Evolutionary conservation across 1,140 invertebrate species (phyloP).

Genomic region (Olivierus martensii): DNA sequence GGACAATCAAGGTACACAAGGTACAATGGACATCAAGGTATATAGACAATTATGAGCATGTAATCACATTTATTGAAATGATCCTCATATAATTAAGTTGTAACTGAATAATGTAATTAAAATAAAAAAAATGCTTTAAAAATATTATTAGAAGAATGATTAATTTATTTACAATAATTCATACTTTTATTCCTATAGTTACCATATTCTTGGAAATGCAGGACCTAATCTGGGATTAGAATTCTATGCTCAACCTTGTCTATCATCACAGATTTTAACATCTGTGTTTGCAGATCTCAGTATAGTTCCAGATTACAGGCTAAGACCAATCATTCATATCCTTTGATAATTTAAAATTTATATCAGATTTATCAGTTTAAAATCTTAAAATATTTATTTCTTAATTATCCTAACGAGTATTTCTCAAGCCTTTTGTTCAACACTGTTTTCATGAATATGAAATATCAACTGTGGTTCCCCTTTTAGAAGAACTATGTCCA

Average conservation of each 20-base stretch:
- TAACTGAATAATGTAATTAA: too few relatives aligned
- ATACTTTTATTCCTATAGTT: too few relatives aligned
- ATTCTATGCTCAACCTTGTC: constrained; percentile 46
- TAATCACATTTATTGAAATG: too few relatives aligned
- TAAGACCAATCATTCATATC: constrained; percentile 57
- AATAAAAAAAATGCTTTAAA: too few relatives aligned
- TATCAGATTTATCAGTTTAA: too few relatives aligned
- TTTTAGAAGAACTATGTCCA: constrained; percentile 57
- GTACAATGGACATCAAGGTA: too few relatives aligned
- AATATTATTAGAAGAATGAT: too few relatives aligned
- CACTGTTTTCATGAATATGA: constrained; percentile 61
- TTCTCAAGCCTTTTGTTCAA: constrained; percentile 69
- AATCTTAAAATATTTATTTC: too few relatives aligned
- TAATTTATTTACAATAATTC: too few relatives aligned
- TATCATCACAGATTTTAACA: constrained; percentile 25
- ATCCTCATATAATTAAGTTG: too few relatives aligned
- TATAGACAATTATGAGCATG: too few relatives aligned
- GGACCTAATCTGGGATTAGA: constrained; percentile 65
- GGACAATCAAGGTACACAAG: too few relatives aligned
- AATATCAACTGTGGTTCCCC: constrained; percentile 50
- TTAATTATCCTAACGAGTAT: constrained; percentile 46
- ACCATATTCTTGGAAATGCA: constrained; percentile 60
- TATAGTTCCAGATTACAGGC: constrained; percentile 64
- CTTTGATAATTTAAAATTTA: constrained; percentile 22
- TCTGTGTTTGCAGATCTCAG: constrained; percentile 28